A percentile compares a stretch with the other conserved stretches of the same genome.
Evolutionary conservation across 2,797 vertebrate species (phyloP).

Genomic region (Sebastolobus alascanus): DNA sequence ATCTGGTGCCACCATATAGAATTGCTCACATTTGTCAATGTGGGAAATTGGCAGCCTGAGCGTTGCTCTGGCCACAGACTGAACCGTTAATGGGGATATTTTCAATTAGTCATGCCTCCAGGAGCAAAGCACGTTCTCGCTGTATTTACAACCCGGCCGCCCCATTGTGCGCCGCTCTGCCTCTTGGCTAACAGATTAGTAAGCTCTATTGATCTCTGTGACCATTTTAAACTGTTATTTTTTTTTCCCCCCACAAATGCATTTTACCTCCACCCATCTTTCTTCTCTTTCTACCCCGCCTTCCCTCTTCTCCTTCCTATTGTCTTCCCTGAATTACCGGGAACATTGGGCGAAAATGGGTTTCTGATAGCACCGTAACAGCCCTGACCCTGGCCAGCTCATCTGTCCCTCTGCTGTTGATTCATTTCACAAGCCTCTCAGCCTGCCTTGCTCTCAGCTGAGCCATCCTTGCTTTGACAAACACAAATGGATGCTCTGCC

Average conservation of each 20-base stretch:
- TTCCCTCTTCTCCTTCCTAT: conserved; percentile 1
- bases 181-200: conserved; percentile 70
- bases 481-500: conserved; percentile 50
- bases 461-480: conserved; percentile 53
- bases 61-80: conserved; percentile 43
- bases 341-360: conserved; percentile 70
- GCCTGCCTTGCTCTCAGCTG: conserved; percentile 51
- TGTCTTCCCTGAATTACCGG: conserved; percentile 57
- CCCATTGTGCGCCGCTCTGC: conserved; percentile 42
- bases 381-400: conserved; percentile 68
- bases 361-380: conserved; percentile 72
- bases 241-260: neutral
- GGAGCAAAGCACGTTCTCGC: conserved; percentile 62
- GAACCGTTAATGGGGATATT: conserved; percentile 76
- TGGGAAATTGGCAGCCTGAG: conserved; percentile 50
- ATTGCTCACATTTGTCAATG: conserved; percentile 76
- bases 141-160: conserved; percentile 64
- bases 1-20: conserved; percentile 52
- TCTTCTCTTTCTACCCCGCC: conserved; percentile 15
- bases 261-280: conserved; percentile 33
- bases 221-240: conserved; percentile 48
- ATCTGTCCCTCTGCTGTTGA: conserved; percentile 66
- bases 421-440: conserved; percentile 71
- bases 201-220: conserved; percentile 70
- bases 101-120: conserved; percentile 81